Evolutionary conservation across 2,888 invertebrate species (phyloP), one percentile per base, ranked within the genome.

Genomic region (Polia nebulosa): DNA sequence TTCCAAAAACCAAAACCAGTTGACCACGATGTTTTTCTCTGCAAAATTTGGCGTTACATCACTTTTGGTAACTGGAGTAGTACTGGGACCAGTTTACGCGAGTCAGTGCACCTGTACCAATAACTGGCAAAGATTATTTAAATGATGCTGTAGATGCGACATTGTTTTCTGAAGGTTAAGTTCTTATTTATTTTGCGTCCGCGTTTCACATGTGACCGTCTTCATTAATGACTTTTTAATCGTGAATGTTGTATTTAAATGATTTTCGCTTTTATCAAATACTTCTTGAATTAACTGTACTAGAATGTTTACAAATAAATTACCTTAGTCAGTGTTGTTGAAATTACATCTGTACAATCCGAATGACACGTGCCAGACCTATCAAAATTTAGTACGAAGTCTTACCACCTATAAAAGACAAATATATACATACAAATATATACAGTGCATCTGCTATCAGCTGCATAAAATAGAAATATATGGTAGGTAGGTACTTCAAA

Each of bases 91-190:
- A 85, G 92, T 90, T 91, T 89, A 83, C 88, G 82, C 84, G 88
- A 84, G 87, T 86, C 86, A 85, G 87, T 88, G 87, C 91, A 90
- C 89, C 89, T 87, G 89, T 88, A 81, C 81, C 85, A 88, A 89
- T 86, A 89, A 82, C 76, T 69, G 53, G 32, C 87, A 87, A 81
- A 88, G 88, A 89, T 76, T 81, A 86, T 51, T 39, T 15, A 20
- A 22, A 17, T 32, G 4, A 22, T 45, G 8, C 44, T 3, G 8
- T 44, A 72, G 59, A 72, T 6, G 27, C 34, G 53, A 53, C 72
- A 72, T 13, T 57, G 15, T 8, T 53, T 17, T 27, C 5, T 49
- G 62, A 64, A 62, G 47, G 47, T 47, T 15, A 17, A 20, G 3
- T 5, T 49, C 9, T 39, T 20, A 36, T 22, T 47, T 36, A 3